Evolutionary conservation across 1,140 invertebrate species (phyloP), one percentile per base, ranked within the genome.

Genomic region (Cylas formicarius): DNA sequence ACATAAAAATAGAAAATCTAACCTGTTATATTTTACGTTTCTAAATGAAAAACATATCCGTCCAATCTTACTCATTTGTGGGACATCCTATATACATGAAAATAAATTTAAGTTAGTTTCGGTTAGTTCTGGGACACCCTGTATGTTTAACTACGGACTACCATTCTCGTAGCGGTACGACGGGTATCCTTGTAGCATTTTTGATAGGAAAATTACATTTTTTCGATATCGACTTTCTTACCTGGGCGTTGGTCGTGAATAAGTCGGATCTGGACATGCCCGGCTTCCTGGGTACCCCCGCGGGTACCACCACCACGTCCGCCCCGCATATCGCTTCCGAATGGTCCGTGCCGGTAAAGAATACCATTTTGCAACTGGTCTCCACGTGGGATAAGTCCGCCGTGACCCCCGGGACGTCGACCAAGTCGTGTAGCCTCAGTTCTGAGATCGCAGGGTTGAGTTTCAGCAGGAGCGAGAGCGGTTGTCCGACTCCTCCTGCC

Each of bases 341-440:
- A 8, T 32, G 9, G 29, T 41, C 27, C 21, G 38, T 42, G 4
- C 85, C 87, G 29, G 81, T 80, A 67, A 78, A 86, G 26, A 82
- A 90, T 31, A 73, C 79, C 23, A 96, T 90, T 65, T 82, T 79
- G 45, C 87, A 80, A 13, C 74, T 72, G 9, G 90, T 90, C 55
- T 96, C 84, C 58, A 97, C 96, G 69, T 98, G 95, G 11, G 90
- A 94, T 10, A 98, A 74, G 76, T 98, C 95, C 44, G 90, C 88
- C 36, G 90, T 92, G 14, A 98, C 93, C 50, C 95, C 95, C 16
- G 42, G 22, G 57, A 92, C 82, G 50, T 86, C 76, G 0, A 90
- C 90, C 65, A 98, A 84, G 73, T 98, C 95, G 57, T 93, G 97
- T 1, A 98, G 72, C 1, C 82, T 76, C 38, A 97, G 71, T 53